phyloP scores from a whole-genome alignment of 2,113 vertebrate genomes.

The Girardinichthys multiradiatus region DNA sequence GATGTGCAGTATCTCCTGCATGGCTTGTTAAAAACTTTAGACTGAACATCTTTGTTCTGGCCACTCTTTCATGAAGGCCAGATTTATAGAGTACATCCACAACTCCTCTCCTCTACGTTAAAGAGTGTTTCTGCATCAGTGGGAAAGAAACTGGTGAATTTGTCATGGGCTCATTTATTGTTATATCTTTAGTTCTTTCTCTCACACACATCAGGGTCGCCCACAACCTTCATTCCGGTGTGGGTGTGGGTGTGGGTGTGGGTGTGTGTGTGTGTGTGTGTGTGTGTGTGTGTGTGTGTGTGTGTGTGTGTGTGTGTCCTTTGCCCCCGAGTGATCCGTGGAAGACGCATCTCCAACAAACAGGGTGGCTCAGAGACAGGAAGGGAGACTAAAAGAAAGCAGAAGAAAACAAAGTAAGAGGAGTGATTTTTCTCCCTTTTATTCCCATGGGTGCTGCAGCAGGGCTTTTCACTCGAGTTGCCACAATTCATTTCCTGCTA shows the following conservation, averaged over 20 bases:
- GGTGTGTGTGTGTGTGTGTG: conserved; percentile 24
- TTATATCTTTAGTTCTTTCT: conserved; percentile 15
- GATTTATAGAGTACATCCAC: background rate
- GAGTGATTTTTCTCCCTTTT: conserved; percentile 73
- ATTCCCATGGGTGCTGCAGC: conserved; percentile 72
- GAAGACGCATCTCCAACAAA: conserved; percentile 54
- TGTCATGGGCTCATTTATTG: conserved; percentile 19
- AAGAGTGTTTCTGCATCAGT: conserved; percentile 11
- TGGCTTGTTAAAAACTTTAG: no score
- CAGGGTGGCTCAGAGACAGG: conserved; percentile 58
- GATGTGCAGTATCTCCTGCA: no score
- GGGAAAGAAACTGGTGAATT: conserved; percentile 24
- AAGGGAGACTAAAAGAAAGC: conserved; percentile 51
- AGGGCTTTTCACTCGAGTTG: conserved; percentile 76
- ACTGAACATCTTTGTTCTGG: background rate
- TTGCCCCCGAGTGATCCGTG: conserved; percentile 38
- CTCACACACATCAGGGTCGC: conserved; percentile 7
- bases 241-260: no score
- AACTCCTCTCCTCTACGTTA: background rate
- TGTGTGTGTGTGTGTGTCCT: conserved; percentile 33
- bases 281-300: conserved; percentile 23
- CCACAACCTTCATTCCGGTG: conserved; percentile 10
- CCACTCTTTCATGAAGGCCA: background rate
- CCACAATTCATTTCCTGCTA: conserved; percentile 80
- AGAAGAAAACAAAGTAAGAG: conserved; percentile 53